Base-by-base conservation (phyloP, 1,140 invertebrate genomes). In the Drosophila dunni region DNA sequence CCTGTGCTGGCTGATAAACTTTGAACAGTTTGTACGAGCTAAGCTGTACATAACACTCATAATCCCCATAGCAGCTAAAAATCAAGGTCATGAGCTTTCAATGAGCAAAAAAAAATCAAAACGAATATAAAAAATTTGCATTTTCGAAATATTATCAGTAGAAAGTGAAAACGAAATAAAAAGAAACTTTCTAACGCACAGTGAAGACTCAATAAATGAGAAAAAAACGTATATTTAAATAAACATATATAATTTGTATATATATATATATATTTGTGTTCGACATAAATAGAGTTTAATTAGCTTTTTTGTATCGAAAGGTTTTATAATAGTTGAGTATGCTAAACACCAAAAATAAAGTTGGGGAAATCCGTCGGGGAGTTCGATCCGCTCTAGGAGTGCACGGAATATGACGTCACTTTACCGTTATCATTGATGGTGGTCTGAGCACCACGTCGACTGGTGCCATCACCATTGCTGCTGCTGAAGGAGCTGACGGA, bases 371-470 rank as follows among this genome's bases (percentile, higher is more conserved):
- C 48, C 48, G 7, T n/a, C n/a, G 38, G 5, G 2, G 3, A 8
- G 7, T 7, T 29, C 15, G 53, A 56, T 48, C 34, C 33, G 11
- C 50, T 51, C 60, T 91, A 92, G 36, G 91, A 92, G 62, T 92
- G 80, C 17, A 95, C 94, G 33, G 93, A 94, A 74, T 95, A 95
- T 62, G 93, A 93, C 34, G 94, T 94, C 51, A 96, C 92, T 79
- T 94, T 94, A 79, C 96, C 96, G 78, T 96, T 95, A 71, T 96
- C 94, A 76, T 96, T 96, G 50, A 96, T 93, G 2, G 94, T 94
- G 7, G 96, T 95, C 40, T 94, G 94, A 1, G 95, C 94, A 17
- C 93, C 91, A 66, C 95, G 94, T 48, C 92, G 93, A 15, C 91
- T 93, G 42, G 91, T 88, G 20, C 93, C 92, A 61, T 95, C 93